A percentile compares a stretch with the other conserved stretches of the same genome.
These are phyloP conservation scores for Gryllus longicercus DNA, from an alignment of 2,888 invertebrate genomes.

Conservation along the genomic window DNA sequence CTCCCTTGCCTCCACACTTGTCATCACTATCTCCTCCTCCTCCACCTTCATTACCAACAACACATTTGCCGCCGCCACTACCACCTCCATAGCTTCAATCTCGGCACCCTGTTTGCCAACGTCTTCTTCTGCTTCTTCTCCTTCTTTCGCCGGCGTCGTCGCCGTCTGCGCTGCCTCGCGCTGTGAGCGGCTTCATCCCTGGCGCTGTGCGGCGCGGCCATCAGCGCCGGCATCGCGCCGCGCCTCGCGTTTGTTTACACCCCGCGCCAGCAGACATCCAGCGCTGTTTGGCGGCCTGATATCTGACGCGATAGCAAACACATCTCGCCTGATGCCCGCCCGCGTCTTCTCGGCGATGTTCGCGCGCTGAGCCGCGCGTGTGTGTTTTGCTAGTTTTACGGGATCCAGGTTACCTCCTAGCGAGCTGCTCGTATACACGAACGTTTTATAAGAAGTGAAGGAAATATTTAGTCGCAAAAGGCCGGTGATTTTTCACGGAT, in stretches of 20 bases:
- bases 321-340: constrained; percentile 3
- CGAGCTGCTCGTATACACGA: background rate
- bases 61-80: background rate
- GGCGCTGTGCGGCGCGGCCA: background rate
- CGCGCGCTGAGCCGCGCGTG: background rate
- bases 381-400: background rate
- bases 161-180: background rate
- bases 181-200: background rate
- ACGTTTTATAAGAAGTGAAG: background rate
- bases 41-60: background rate
- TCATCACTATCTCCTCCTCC: background rate
- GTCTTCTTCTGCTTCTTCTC: background rate
- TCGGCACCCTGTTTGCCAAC: background rate
- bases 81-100: background rate
- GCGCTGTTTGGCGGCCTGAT: background rate
- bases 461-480: background rate
- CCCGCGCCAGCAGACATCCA: background rate
- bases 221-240: background rate
- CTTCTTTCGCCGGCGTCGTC: background rate
- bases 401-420: background rate
- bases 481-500: too few relatives aligned
- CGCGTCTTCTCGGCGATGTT: background rate
- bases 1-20: too few relatives aligned
- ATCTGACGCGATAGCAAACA: constrained; percentile 17
- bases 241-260: background rate